phyloP scores from a whole-genome alignment of 2,113 vertebrate species.

The Vireo altiloquus region DNA sequence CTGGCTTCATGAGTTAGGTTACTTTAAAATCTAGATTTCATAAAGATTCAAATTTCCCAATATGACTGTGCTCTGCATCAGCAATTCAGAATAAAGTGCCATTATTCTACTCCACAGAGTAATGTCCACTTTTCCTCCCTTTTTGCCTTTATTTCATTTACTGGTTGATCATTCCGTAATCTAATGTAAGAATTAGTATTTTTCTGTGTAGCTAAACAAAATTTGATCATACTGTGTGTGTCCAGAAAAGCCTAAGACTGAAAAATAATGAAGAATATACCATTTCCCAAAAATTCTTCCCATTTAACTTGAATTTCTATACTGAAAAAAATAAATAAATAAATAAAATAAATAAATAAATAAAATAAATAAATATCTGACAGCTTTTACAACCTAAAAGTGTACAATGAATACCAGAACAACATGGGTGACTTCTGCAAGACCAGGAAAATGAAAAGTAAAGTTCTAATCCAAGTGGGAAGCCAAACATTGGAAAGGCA shows the following conservation, averaged over 20 bases:
- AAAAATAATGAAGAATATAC: neutral
- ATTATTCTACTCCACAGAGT: neutral
- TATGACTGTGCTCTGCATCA: neutral
- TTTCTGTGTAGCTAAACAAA: neutral
- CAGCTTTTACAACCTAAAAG: neutral
- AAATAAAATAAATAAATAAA: no score
- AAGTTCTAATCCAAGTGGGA: neutral
- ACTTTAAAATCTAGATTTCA: neutral
- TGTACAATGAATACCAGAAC: neutral
- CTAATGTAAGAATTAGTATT: neutral
- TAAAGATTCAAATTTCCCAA: neutral
- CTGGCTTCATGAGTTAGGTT: neutral
- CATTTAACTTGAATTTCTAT: neutral
- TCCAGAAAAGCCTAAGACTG: neutral
- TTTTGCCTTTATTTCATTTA: constrained; percentile 12
- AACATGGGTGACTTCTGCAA: neutral
- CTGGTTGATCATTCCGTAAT: neutral
- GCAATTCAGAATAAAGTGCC: neutral
- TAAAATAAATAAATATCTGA: neutral
- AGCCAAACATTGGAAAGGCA: neutral
- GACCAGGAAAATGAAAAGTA: neutral
- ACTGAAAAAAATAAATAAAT: neutral
- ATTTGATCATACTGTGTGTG: neutral
- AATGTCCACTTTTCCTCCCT: neutral
- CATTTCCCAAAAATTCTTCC: neutral